Base-by-base conservation (phyloP, 1,140 invertebrate genomes). In the Dinothrombium tinctorium region DNA sequence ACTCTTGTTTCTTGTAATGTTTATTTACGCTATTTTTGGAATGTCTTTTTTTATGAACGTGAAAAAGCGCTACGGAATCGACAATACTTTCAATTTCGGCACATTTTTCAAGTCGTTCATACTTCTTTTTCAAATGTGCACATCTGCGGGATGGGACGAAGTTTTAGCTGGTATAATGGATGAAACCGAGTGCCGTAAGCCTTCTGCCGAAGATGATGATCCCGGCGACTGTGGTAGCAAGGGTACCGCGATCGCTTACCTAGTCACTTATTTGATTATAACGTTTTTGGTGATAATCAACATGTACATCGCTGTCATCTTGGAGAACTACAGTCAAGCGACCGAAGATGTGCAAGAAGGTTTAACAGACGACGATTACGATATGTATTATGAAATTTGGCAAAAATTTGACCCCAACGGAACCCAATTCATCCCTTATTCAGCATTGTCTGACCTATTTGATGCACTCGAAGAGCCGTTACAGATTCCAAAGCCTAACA, bases 11-110 rank as follows among this genome's bases (percentile, higher is more conserved):
- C 69, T 96, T 50, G 84, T 95, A 50, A 94, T 96, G 82, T 96
- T 95, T 64, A 95, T 96, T 60, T 96, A 94, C 60, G 86, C 87
- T 51, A 94, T 92, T 54, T 94, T 95, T 60, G 89, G 90, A 45
- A 96, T 96, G 89, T 92, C 84, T 33, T 95, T 95, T 68, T 96
- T 96, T 64, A 92, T 89, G 83, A 76, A 89, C 61, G 86, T 94
- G 40, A 87, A 86, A 59, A 77, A 79, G 54, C 50, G 53, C 6
- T 80, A 76, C 51, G 87, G 86, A 33, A 66, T 95, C 43, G 87
- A 94, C 56, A 83, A 90, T 57, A 82, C 87, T 37, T 95, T 92
- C 66, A 96, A 95, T 62, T 96, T 95, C 62, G 81, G 87, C 60
- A 96, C 89, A n/a, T 95, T 95, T 59, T 78, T 80, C 51, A 77